These are phyloP conservation scores for Cheilosia urbana DNA, from an alignment of 2,888 invertebrate genomes.

Conservation along the genomic window DNA sequence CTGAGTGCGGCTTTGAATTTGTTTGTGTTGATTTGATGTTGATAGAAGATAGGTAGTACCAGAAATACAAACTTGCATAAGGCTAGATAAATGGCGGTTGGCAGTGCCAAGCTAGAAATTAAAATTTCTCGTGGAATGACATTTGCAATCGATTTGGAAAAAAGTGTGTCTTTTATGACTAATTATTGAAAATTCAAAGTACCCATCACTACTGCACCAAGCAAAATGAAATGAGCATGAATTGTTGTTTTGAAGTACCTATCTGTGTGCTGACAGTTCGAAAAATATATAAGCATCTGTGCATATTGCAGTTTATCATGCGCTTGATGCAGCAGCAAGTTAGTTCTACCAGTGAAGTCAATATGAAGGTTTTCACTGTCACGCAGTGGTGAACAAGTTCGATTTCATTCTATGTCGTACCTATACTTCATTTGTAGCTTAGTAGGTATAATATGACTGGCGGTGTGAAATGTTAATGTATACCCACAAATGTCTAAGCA, in stretches of 20 bases:
- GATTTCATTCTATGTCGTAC: not conserved
- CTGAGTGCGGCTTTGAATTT: conserved; percentile 14
- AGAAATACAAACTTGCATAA: conserved; percentile 1
- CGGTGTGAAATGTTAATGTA: not conserved
- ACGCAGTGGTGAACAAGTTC: not conserved
- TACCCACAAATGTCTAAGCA: not conserved
- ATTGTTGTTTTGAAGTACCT: not conserved
- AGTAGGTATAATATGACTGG: not conserved
- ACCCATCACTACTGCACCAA: too few species aligned
- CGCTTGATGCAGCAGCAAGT: not conserved
- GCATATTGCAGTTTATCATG: not conserved
- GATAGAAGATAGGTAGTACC: too few species aligned
- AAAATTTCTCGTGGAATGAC: not conserved
- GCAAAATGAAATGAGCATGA: not conserved
- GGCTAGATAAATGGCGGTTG: not conserved
- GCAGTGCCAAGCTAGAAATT: not conserved
- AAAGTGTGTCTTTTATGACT: not conserved
- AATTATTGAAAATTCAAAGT: not conserved
- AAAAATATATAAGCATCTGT: too few species aligned
- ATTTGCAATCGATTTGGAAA: not conserved
- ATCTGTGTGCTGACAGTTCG: not conserved
- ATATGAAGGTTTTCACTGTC: not conserved
- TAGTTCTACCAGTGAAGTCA: not conserved
- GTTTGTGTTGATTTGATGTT: conserved; percentile 10
- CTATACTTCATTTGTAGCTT: too few species aligned